Conservation (phyloP, 2,113 vertebrate genomes). For the Onychorhynchus coronatus region DNA sequence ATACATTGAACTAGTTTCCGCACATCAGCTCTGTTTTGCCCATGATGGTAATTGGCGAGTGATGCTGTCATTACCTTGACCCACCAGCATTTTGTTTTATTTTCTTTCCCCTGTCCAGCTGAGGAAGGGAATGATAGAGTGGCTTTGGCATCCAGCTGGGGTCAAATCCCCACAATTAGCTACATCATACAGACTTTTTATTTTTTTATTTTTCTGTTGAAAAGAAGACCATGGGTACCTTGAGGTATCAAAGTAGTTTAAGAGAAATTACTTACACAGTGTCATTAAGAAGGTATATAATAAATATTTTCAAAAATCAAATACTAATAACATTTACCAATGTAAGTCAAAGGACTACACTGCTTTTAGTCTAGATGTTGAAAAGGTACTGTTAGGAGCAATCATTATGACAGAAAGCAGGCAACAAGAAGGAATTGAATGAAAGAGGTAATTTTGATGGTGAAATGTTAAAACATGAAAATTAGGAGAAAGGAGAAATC, state of each 20-base stretch:
- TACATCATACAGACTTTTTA: neutral
- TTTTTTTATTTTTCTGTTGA: neutral
- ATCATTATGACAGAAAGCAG: neutral
- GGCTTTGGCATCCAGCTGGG: neutral
- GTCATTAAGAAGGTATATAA: neutral
- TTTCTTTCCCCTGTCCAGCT: neutral
- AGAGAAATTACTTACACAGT: neutral
- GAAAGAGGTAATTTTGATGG: neutral
- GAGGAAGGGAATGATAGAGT: neutral
- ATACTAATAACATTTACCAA: neutral
- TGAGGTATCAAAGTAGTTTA: neutral
- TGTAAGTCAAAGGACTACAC: neutral
- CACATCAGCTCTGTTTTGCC: too few species aligned
- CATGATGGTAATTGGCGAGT: neutral
- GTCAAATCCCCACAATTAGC: neutral
- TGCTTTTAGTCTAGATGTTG: neutral
- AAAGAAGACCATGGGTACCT: neutral
- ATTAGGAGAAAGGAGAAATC: neutral
- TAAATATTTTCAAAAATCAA: neutral
- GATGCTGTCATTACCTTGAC: neutral
- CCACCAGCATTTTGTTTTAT: accelerated
- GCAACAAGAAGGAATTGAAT: neutral
- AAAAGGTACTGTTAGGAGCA: neutral
- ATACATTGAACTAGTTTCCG: neutral
- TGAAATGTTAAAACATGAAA: neutral